These are phyloP conservation scores for Actinia tenebrosa DNA, from an alignment of 64 coral and sea anemone species.

Conservation along the genomic window DNA sequence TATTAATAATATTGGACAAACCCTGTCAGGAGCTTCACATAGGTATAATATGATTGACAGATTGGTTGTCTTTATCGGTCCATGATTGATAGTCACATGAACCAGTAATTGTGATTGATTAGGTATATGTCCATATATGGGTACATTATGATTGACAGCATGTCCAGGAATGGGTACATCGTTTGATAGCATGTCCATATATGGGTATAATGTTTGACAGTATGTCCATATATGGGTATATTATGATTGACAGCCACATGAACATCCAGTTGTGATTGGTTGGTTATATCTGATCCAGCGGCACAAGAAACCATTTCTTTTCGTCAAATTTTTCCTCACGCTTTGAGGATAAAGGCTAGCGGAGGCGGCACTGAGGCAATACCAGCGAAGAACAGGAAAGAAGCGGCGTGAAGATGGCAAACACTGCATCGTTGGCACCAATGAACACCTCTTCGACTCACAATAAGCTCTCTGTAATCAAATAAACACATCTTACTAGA, in stretches of 20 bases:
- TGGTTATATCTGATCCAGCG: not conserved
- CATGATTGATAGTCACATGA: not conserved
- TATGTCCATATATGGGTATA: not conserved
- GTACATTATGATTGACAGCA: not conserved
- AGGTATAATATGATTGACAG: too few relatives aligned
- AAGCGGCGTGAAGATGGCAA: not conserved
- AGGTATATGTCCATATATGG: not conserved
- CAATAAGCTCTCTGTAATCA: conserved; percentile 11
- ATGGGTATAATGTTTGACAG: not conserved
- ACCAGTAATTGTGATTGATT: not conserved
- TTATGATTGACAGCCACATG: conserved; percentile 13
- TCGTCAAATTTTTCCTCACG: not conserved
- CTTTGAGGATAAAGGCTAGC: not conserved
- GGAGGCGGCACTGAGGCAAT: not conserved
- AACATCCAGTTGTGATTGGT: conserved; percentile 28
- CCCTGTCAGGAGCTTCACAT: not conserved
- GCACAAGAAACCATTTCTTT: not conserved
- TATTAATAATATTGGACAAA: not conserved
- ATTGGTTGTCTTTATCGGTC: too few relatives aligned
- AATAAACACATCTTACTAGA: not conserved
- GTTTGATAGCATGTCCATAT: not conserved
- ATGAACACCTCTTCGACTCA: not conserved
- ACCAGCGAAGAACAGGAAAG: conserved; percentile 12
- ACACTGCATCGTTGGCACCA: not conserved
- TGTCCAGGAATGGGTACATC: not conserved